Base-by-base conservation (phyloP, 2,888 invertebrate genomes). In the Achlya flavicornis region DNA sequence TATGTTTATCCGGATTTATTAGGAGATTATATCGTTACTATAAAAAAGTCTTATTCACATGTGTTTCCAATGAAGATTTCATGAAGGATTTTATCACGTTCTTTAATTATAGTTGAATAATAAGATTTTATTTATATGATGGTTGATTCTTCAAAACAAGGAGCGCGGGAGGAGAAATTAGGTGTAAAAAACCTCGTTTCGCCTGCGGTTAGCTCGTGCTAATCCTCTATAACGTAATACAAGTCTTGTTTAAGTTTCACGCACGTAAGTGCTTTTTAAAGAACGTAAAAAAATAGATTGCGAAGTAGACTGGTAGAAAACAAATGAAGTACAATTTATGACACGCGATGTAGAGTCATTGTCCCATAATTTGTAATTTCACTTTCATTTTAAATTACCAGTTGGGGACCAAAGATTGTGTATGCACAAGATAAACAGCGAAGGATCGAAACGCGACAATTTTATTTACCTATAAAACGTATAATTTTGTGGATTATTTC, bases 1-100 rank as follows among this genome's bases (percentile, higher is more conserved):
- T 38, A 38, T 66, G 10, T 10, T 86, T 16, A 48, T 48, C 48
- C 48, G 7, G 16, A 48, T 88, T 87, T 88, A 89, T 87, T 83
- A 79, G 70, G 74, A 83, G 89, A 89, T 90, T 89, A 88, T 75
- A 77, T 72, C 66, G 77, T 72, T 72, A 80, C 75, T 84, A 84
- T 85, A 84, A 87, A 87, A 87, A 86, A 14, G 59, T 33, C 6
- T 10, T 11, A 32, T 35, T 41, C 41, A 11, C n/a, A 64, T 58
- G 46, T 64, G 46, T 63, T 59, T 19, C 16, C n/a, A 48, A 48
- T 16, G 10, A 48, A 16, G 16, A 48, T 16, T 16, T 48, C 12
- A 48, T 5, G 6, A 16, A 8, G 38, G 16, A 48, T n/a, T n/a
- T n/a, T 46, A 46, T 46, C 14, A n/a, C 10, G 12, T 8, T 43